phyloP scores from a whole-genome alignment of 2,888 invertebrate genomes.

The Habrosyne pyritoides region DNA sequence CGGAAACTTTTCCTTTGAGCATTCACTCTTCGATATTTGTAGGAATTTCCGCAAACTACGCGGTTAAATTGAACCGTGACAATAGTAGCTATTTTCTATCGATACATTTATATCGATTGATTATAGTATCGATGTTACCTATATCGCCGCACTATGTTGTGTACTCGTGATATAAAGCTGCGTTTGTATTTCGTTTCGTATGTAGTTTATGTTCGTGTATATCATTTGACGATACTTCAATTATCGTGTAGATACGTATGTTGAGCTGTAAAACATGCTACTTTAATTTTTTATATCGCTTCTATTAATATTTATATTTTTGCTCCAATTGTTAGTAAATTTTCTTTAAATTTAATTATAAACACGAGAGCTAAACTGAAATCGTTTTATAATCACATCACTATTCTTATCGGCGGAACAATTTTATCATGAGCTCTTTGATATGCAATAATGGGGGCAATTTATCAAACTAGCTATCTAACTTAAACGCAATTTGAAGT shows the following conservation, averaged over 20 bases:
- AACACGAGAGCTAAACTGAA: conserved; percentile 44
- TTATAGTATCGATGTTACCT: neutral
- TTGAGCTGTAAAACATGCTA: conserved; percentile 21
- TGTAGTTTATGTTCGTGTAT: conserved; percentile 53
- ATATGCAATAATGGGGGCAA: conserved; percentile 80
- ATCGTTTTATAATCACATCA: conserved; percentile 46
- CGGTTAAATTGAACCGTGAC: conserved; percentile 54
- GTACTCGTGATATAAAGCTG: conserved; percentile 61
- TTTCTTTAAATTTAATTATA: conserved; percentile 7
- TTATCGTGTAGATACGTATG: too few relatives aligned
- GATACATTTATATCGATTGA: conserved; percentile 47
- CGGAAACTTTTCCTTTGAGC: conserved; percentile 25
- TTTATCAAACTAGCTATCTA: conserved; percentile 82
- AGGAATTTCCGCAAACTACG: conserved; percentile 36
- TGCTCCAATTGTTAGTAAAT: neutral
- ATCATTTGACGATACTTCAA: conserved; percentile 44
- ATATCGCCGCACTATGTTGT: conserved; percentile 53
- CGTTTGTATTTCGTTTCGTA: conserved; percentile 60
- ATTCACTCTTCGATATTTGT: conserved; percentile 28
- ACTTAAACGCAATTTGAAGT: conserved; percentile 82
- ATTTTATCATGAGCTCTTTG: conserved; percentile 73
- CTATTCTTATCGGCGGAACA: conserved; percentile 52
- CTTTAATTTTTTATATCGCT: conserved; percentile 3
- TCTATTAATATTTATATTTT: neutral
- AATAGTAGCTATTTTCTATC: conserved; percentile 43